Percentiles rank a stretch among this genome's conserved stretches.
These are phyloP conservation scores for Plestiodon gilberti DNA, from an alignment of 2,113 vertebrate species.

Conservation along the genomic window DNA sequence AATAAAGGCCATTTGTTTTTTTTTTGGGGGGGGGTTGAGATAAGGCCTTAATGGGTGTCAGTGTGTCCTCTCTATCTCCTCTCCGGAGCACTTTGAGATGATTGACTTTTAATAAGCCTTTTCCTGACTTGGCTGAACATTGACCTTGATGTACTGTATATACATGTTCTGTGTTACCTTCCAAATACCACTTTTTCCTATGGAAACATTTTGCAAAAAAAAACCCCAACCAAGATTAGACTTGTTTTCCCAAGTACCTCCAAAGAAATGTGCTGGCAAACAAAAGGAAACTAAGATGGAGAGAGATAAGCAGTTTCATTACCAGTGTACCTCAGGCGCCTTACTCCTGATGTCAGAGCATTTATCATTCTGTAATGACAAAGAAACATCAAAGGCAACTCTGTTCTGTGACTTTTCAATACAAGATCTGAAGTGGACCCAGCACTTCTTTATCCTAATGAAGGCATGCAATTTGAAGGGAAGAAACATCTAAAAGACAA, in stretches of 20 bases:
- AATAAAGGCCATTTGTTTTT: background rate
- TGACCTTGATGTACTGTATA: background rate
- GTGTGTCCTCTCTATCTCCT: background rate
- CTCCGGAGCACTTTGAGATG: background rate
- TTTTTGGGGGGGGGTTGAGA: background rate
- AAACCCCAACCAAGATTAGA: background rate
- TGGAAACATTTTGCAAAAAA: conserved; percentile 36
- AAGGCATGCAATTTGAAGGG: background rate
- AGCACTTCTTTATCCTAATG: background rate
- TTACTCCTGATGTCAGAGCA: conserved; percentile 15
- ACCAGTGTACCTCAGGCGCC: background rate
- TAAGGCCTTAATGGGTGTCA: background rate
- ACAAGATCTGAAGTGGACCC: background rate
- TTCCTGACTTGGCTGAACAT: conserved; percentile 2
- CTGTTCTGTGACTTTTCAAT: conserved; percentile 36
- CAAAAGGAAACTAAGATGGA: conserved; percentile 46
- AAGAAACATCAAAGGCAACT: conserved; percentile 9
- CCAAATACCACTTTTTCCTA: background rate
- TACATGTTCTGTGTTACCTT: background rate
- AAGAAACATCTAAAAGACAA: background rate
- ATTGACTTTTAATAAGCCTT: background rate
- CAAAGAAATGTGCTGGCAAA: conserved; percentile 16
- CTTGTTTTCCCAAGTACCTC: conserved; percentile 25
- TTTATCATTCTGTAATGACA: background rate
- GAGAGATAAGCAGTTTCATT: conserved; percentile 37